Evolutionary conservation across 2,797 vertebrate species (phyloP), one percentile per base, ranked within the genome.

Genomic region (Peromyscus attwateri): DNA sequence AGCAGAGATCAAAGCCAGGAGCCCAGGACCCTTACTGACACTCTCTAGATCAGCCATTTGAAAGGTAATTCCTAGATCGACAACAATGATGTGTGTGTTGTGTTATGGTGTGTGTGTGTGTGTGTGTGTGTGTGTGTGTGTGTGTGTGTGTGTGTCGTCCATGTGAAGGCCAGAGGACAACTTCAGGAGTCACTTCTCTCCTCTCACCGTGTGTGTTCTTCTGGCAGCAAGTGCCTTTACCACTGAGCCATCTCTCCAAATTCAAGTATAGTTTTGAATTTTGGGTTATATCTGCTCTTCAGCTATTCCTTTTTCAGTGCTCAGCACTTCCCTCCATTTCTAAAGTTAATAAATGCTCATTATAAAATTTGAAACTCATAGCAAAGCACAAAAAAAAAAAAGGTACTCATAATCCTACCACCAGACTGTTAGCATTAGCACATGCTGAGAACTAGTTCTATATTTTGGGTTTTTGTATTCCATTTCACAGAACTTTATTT

Each of bases 371-470:
- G 37, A 89, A 95, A 87, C 92, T 34, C 55, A 31, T 7, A 76
- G 93, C 71, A 91, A 95, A 83, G 60, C 43, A 76, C 13, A 77
- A 55, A 85, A 62, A 40, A 91, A 90, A 68, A 34, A 90, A 92
- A 40, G 57, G n/a, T 49, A 16, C 34, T 68, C 7, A 0, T 68
- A 94, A 62, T 87, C 31, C 10, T 92, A 10, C 40, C 21, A 52
- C 31, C 37, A n/a, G 19, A 77, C 49, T 14, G 4, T 91, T 66
- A 91, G n/a, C 43, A 27, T 91, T 80, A 68, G 66, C 14, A 1
- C 79, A 52, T 37, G 57, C 31, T 89, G 85, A 92, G 75, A 83
- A 75, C 77, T 77, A 90, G 43, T 94, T 90, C 9, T 43, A 0
- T 68, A 62, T 80, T 84, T 37, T 40, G 93, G n/a, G 27, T 79